Percentiles rank a stretch among this genome's conserved stretches.
phyloP scores from a whole-genome alignment of 2,113 vertebrate genomes.

The Vidua macroura region DNA sequence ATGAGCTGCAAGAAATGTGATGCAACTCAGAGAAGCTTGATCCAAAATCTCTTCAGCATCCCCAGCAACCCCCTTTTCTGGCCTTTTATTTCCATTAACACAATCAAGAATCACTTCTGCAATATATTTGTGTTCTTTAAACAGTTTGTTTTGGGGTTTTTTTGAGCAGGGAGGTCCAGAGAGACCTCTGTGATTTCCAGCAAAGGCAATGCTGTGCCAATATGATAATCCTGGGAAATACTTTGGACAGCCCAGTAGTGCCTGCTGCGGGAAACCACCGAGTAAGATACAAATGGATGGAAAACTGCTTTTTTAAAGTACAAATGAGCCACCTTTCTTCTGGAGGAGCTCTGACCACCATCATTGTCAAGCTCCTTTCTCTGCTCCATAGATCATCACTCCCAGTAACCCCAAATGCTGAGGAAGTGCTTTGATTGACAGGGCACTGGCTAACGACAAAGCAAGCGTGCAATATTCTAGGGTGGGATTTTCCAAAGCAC shows the following conservation, averaged over 20 bases:
- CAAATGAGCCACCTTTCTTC: neutral
- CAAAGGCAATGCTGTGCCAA: neutral
- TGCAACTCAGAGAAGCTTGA: neutral
- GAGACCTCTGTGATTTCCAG: neutral
- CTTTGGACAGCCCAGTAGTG: neutral
- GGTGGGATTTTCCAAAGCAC: constrained; percentile 66
- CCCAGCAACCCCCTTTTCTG: neutral
- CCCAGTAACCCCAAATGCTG: constrained; percentile 3
- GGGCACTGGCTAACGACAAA: constrained; percentile 17
- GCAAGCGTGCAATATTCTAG: constrained; percentile 53
- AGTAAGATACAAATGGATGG: neutral
- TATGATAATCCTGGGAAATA: neutral
- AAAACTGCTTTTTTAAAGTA: neutral
- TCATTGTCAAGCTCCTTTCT: neutral
- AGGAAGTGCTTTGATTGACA: constrained; percentile 45
- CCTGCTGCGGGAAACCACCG: neutral
- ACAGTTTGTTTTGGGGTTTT: neutral
- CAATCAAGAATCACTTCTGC: neutral
- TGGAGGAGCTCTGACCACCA: neutral
- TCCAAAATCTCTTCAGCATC: neutral
- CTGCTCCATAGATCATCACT: neutral
- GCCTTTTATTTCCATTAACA: neutral
- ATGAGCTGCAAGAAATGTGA: neutral
- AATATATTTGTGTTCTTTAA: neutral
- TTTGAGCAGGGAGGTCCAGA: neutral